These are phyloP conservation scores for Drosophila cognata DNA, from an alignment of 2,888 invertebrate species.

Conservation along the genomic window DNA sequence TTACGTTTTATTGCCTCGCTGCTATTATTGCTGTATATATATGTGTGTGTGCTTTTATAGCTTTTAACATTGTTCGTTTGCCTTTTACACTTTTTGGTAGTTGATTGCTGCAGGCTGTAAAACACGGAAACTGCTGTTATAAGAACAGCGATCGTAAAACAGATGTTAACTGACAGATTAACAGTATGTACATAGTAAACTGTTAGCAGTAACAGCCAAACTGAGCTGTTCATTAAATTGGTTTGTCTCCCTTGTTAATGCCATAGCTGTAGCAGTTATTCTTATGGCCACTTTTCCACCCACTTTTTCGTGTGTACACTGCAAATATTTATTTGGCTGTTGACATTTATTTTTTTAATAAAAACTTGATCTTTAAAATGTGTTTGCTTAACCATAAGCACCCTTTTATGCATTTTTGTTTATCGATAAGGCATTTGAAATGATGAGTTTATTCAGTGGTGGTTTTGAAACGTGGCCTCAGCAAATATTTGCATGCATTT, in stretches of 20 bases:
- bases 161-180: slow-evolving; percentile 3
- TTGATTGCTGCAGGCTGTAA: neutral
- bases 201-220: neutral
- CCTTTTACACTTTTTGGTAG: slow-evolving; percentile 8
- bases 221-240: neutral
- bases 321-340: slow-evolving; percentile 68
- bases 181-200: neutral
- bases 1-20: slow-evolving; percentile 50
- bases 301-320: slow-evolving; percentile 4
- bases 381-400: slow-evolving; percentile 40
- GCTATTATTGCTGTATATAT: neutral
- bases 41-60: neutral
- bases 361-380: slow-evolving; percentile 57
- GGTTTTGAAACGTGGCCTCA: slow-evolving; percentile 51
- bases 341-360: slow-evolving; percentile 67
- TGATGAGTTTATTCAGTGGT: slow-evolving; percentile 70
- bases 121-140: neutral
- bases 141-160: slow-evolving; percentile 4
- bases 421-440: slow-evolving; percentile 50
- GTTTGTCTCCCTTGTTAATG: slow-evolving; percentile 8
- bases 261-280: neutral
- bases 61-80: slow-evolving; percentile 6
- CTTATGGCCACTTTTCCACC: slow-evolving; percentile 10
- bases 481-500: slow-evolving; percentile 62
- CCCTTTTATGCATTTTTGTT: slow-evolving; percentile 35